phyloP scores from a whole-genome alignment of 2,888 invertebrate species.

The Prosapia bicincta region DNA sequence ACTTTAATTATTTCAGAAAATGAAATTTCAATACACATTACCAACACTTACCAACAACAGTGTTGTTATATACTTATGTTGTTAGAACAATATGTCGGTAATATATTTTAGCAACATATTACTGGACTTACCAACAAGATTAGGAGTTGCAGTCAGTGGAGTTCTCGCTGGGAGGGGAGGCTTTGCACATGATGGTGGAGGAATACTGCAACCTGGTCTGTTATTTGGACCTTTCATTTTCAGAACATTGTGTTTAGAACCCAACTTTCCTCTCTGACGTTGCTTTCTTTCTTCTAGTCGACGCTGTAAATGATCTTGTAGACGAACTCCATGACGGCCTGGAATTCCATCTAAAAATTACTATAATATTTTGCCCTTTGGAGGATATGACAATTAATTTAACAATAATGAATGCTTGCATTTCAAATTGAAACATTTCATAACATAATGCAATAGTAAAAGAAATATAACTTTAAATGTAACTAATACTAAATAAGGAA shows the following conservation, averaged over 20 bases:
- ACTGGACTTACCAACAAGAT: conserved; percentile 28
- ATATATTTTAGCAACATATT: too few relatives aligned
- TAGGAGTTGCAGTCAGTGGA: conserved; percentile 28
- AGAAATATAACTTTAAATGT: too few relatives aligned
- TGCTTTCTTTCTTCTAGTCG: conserved; percentile 56
- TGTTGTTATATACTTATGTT: too few relatives aligned
- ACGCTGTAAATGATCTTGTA: conserved; percentile 57
- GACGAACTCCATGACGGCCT: conserved; percentile 52
- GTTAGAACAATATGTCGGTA: too few relatives aligned
- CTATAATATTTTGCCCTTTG: conserved; percentile 19
- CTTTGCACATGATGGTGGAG: conserved; percentile 22
- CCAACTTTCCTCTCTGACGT: conserved; percentile 46
- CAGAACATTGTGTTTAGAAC: conserved; percentile 35
- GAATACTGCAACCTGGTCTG: conserved; percentile 29
- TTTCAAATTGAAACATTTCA: too few relatives aligned
- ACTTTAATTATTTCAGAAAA: too few relatives aligned
- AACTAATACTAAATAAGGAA: too few relatives aligned
- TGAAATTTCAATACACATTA: too few relatives aligned
- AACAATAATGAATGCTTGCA: too few relatives aligned
- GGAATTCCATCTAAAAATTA: conserved; percentile 27
- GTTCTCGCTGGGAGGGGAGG: conserved; percentile 21
- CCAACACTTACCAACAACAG: too few relatives aligned
- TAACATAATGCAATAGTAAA: too few relatives aligned
- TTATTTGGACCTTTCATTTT: conserved; percentile 35
- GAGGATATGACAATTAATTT: too few relatives aligned